Evolutionary conservation across 2,888 invertebrate genomes (phyloP), one percentile per base, ranked within the genome.

Genomic region (Pachydiplax longipennis): DNA sequence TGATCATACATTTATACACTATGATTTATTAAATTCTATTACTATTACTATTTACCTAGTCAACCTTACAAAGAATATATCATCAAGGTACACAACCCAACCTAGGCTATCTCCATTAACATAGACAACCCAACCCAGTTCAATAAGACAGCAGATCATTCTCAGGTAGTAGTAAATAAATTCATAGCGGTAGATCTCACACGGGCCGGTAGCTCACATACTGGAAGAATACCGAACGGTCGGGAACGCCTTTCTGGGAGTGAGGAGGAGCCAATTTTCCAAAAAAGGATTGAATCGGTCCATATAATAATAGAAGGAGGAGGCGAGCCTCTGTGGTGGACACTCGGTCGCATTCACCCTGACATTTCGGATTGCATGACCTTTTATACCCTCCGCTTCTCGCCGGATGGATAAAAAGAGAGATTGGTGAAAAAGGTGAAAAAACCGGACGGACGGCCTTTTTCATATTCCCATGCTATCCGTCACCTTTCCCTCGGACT

Each of bases 351-450:
- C 40, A 87, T 61, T 87, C 58, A 35, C 87, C 37, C 87, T 87
- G 87, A 87, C 87, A 87, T 87, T 87, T 87, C 53, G 87, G 58
- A 87, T 65, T 58, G 58, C 31, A 10, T 61, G 87, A 87, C 87
- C 87, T 87, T 87, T 87, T 87, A 61, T 87, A 65, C 12, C 22
- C 82, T 31, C 13, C 83, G 31, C 48, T 35, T n/a, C 35, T 61
- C 53, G 58, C 58, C 13, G 48, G 18, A 22, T 35, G 87, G 53
- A 58, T 83, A 73, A 73, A 73, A 73, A 73, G 18, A 5, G 61
- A 48, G 18, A 44, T n/a, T 40, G 25, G 44, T n/a, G 87, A 65
- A 61, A 87, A 31, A 61, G 53, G 37, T 8, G 40, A 10, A 44
- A 22, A 73, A 73, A 73, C 5, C n/a, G 73, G 73, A 22, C 25